phyloP scores from a whole-genome alignment of 2,888 invertebrate genomes.

The Heliothis peltigera region DNA sequence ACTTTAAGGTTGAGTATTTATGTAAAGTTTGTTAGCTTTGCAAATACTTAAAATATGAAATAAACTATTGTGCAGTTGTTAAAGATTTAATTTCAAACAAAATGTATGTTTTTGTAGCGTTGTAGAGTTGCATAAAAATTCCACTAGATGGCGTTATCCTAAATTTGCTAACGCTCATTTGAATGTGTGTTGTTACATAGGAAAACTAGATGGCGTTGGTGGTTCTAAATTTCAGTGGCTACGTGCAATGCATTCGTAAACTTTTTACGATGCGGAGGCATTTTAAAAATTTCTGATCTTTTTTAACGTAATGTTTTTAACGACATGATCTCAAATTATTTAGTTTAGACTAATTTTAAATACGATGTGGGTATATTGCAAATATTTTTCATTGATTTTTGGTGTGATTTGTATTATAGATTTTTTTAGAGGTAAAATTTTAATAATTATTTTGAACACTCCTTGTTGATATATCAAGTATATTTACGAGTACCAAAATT shows the following conservation, averaged over 20 bases:
- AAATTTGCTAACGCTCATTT: neutral
- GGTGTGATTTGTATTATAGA: neutral
- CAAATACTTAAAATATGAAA: neutral
- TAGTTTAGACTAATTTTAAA: conserved; percentile 3
- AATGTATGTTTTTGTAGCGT: fast-evolving
- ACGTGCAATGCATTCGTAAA: conserved; percentile 40
- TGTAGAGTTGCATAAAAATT: neutral
- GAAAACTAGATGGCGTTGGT: conserved; percentile 69
- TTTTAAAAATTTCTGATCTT: conserved; percentile 32
- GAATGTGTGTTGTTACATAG: neutral
- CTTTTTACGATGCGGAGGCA: conserved; percentile 44
- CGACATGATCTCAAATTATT: conserved; percentile 1
- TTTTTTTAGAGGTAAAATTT: conserved; percentile 16
- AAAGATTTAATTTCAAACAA: neutral
- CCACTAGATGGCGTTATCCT: conserved; percentile 44
- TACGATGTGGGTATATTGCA: neutral
- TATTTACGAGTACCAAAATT: neutral
- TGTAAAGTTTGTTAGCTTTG: fast-evolving
- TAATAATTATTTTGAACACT: neutral
- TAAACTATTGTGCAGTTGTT: fast-evolving
- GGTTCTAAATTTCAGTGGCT: conserved; percentile 36
- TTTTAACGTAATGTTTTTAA: conserved; percentile 21
- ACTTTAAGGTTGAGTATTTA: neutral
- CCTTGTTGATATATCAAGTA: neutral
- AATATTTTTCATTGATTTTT: conserved; percentile 15